Conservation (phyloP, 2,888 invertebrate genomes). For the Callyntrura sp. region DNA sequence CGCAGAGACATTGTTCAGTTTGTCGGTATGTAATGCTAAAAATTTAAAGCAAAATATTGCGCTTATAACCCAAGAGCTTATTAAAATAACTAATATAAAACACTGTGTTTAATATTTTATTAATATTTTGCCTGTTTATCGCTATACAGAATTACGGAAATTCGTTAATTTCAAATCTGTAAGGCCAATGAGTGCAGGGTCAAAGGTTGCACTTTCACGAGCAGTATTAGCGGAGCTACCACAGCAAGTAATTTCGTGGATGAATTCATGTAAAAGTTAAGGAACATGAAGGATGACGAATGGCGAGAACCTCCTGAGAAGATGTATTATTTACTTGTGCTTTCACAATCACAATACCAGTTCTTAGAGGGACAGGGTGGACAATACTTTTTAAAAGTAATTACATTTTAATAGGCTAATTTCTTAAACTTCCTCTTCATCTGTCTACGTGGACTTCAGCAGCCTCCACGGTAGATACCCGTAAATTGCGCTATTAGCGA, state of each 20-base stretch:
- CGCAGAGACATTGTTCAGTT: conserved; percentile 87
- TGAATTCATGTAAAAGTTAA: conserved; percentile 41
- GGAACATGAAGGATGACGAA: not conserved
- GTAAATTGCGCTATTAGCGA: conserved; percentile 75
- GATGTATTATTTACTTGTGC: not conserved
- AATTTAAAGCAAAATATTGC: too few relatives aligned
- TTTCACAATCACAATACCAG: not conserved
- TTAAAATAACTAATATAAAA: not conserved
- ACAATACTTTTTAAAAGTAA: not conserved
- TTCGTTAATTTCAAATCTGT: conserved; percentile 74
- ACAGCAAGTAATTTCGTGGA: conserved; percentile 75
- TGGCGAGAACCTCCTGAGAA: not conserved
- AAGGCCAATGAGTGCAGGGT: conserved; percentile 48
- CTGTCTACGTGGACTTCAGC: conserved; percentile 68
- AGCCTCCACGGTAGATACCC: conserved; percentile 79
- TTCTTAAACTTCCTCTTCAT: not conserved
- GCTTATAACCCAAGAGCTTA: not conserved
- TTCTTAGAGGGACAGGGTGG: not conserved
- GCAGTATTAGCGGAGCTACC: conserved; percentile 74
- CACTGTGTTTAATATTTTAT: not conserved
- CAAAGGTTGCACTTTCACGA: conserved; percentile 65
- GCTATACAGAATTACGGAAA: conserved; percentile 58
- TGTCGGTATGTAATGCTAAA: conserved; percentile 84
- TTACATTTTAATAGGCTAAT: not conserved
- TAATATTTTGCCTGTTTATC: conserved; percentile 20